Percentiles rank a stretch among this genome's conserved stretches.
These are phyloP conservation scores for Drosophila paramelanica DNA, from an alignment of 2,888 invertebrate genomes.

Conservation along the genomic window DNA sequence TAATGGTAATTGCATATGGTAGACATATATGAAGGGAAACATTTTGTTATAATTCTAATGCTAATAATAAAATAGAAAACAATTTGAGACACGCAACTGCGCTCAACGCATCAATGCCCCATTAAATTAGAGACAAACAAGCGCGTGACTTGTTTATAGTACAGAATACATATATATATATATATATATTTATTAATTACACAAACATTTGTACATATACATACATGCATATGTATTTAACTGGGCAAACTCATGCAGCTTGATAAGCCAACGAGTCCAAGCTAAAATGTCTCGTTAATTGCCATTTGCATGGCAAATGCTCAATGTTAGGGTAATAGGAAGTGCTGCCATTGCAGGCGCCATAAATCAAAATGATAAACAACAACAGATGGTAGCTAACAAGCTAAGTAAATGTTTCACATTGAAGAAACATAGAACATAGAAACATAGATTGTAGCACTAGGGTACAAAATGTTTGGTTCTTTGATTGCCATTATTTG, in stretches of 20 bases:
- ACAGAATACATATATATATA: background rate
- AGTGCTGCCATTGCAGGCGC: conserved; percentile 10
- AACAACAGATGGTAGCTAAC: conserved; percentile 26
- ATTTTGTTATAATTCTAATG: conserved; percentile 47
- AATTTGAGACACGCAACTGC: conserved; percentile 68
- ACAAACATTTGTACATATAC: too few relatives aligned
- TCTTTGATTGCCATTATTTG: too few relatives aligned
- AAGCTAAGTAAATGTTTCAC: conserved; percentile 33
- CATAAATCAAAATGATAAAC: conserved; percentile 55
- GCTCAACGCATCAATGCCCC: conserved; percentile 69
- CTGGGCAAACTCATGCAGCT: conserved; percentile 1
- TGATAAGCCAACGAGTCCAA: conserved; percentile 15
- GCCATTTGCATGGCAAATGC: conserved; percentile 49
- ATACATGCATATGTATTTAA: background rate
- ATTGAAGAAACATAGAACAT: background rate
- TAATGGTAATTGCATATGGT: conserved; percentile 35
- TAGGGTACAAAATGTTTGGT: too few relatives aligned
- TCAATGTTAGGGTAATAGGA: background rate
- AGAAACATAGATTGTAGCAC: background rate
- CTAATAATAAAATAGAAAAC: conserved; percentile 71
- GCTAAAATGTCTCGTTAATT: conserved; percentile 28
- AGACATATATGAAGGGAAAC: conserved; percentile 5
- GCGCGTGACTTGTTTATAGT: conserved; percentile 52
- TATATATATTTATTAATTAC: background rate
- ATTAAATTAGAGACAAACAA: conserved; percentile 60